Evolutionary conservation across 2,113 vertebrate genomes (phyloP).

Genomic region (Plestiodon gilberti): DNA sequence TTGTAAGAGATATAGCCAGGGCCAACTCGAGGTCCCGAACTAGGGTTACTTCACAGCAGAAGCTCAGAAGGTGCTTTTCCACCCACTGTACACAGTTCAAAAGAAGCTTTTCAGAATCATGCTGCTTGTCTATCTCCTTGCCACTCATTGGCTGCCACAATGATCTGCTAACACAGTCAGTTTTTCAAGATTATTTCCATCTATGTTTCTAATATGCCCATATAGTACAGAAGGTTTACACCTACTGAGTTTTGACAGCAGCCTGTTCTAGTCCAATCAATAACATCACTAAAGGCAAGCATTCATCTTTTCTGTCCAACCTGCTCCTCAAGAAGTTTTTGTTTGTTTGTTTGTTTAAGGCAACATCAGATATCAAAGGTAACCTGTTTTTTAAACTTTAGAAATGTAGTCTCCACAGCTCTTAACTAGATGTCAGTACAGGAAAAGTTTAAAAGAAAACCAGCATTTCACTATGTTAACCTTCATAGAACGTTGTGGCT

Average conservation of each 20-base stretch:
- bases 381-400: neutral
- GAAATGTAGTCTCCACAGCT: neutral
- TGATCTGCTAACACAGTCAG: neutral
- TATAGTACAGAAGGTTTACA: neutral
- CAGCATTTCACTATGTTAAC: neutral
- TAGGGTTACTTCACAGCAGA: neutral
- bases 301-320: neutral
- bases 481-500: neutral
- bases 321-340: neutral
- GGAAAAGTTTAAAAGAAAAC: neutral
- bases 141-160: neutral
- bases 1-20: too few species aligned
- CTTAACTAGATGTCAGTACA: neutral
- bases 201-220: neutral
- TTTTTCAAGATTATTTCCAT: neutral
- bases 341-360: neutral
- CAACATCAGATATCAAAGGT: neutral
- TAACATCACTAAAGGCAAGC: neutral
- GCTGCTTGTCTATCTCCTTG: neutral
- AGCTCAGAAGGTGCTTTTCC: neutral
- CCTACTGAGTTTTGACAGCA: neutral
- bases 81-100: neutral
- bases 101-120: neutral
- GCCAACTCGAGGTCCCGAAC: neutral
- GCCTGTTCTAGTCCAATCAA: neutral